phyloP scores from a whole-genome alignment of 2,797 vertebrate genomes.

The Hippoglossus hippoglossus region DNA sequence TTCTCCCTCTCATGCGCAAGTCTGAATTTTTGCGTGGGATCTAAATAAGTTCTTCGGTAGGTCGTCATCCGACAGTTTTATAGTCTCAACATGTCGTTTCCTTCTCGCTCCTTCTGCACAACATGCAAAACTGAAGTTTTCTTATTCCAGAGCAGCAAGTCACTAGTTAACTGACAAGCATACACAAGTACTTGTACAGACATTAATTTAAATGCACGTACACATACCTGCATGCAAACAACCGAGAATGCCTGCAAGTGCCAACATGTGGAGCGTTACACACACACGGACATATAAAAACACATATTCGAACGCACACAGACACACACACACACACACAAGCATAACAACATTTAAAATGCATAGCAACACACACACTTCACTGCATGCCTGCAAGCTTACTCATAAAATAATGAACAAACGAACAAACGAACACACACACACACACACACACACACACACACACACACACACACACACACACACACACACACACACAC shows the following conservation, averaged over 20 bases:
- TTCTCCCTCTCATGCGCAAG: too few relatives aligned
- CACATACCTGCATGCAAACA: slow-evolving; percentile 9
- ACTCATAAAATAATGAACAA: slow-evolving; percentile 6
- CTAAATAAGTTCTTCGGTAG: too few relatives aligned
- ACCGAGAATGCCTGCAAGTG: neutral
- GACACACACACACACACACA: too few relatives aligned
- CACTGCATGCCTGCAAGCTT: neutral
- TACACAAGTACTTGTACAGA: neutral
- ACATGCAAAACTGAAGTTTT: neutral
- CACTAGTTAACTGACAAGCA: neutral
- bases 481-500: slow-evolving; percentile 15
- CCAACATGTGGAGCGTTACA: slow-evolving; percentile 12
- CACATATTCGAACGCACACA: neutral
- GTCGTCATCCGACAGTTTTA: too few relatives aligned
- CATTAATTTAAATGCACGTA: slow-evolving; percentile 5
- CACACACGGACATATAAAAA: neutral
- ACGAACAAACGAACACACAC: slow-evolving; percentile 10
- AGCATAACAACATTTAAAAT: too few relatives aligned
- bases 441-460: slow-evolving; percentile 14
- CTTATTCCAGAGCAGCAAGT: neutral
- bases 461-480: neutral
- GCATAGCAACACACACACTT: slow-evolving; percentile 2
- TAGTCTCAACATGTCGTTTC: too few relatives aligned
- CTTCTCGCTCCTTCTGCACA: neutral
- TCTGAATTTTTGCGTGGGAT: too few relatives aligned